These are phyloP conservation scores for Tetramorium parvispinum DNA, from an alignment of 1,140 invertebrate species.

Conservation along the genomic window DNA sequence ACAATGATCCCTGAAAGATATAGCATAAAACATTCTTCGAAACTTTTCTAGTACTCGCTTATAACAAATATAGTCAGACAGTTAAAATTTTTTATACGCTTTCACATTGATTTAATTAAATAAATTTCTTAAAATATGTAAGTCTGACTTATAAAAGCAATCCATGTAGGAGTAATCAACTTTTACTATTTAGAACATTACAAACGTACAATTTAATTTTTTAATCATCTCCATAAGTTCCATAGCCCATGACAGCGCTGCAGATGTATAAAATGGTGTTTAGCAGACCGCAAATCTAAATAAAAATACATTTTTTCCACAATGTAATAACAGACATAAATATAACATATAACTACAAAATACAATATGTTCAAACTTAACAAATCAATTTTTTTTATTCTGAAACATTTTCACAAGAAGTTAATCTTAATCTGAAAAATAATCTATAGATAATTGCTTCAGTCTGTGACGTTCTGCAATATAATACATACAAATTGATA, in stretches of 20 bases:
- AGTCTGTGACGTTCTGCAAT: not conserved
- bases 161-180: not conserved
- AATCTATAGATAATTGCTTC: not conserved
- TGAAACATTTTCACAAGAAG: not conserved
- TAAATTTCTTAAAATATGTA: constrained; percentile 3
- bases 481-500: not conserved
- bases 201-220: constrained; percentile 2
- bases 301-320: constrained; percentile 73
- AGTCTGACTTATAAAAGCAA: not conserved
- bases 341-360: not conserved
- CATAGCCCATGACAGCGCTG: constrained; percentile 90
- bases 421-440: not conserved
- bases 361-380: not conserved
- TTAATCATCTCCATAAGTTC: constrained; percentile 89
- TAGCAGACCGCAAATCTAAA: constrained; percentile 90
- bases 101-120: constrained; percentile 4
- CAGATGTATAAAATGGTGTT: constrained; percentile 90
- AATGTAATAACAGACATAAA: not conserved
- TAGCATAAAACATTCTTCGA: not conserved
- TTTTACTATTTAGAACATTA: not conserved
- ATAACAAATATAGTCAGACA: not conserved
- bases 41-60: not conserved
- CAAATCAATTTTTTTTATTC: not conserved
- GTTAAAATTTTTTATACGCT: not conserved
- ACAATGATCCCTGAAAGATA: not conserved